Conservation (phyloP, 1,140 invertebrate genomes). For the Calephelis virginiensis region DNA sequence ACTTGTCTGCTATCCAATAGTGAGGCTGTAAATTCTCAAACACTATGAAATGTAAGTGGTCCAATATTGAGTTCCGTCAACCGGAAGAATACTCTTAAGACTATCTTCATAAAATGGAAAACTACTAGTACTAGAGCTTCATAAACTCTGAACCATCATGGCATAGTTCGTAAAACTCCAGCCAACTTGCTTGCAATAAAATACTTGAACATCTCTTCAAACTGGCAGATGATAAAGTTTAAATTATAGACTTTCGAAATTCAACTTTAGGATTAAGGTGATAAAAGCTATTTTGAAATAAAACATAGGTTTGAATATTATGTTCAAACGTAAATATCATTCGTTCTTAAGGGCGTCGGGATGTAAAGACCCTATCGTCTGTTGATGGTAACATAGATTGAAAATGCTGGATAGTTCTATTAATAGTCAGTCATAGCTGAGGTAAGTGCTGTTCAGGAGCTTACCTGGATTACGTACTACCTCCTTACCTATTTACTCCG, state of each 20-base stretch:
- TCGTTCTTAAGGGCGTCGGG: not conserved
- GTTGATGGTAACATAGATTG: too few species aligned
- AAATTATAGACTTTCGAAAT: not conserved
- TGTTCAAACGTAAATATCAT: not conserved
- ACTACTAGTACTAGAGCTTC: not conserved
- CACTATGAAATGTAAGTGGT: too few species aligned
- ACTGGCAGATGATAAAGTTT: not conserved
- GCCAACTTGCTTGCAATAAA: conserved; percentile 2
- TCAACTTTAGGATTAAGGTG: not conserved
- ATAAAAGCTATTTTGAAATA: conserved; percentile 3
- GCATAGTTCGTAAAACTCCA: not conserved
- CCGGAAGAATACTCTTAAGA: too few species aligned
- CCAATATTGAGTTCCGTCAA: too few species aligned
- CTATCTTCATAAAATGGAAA: not conserved
- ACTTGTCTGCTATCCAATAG: too few species aligned
- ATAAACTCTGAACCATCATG: not conserved
- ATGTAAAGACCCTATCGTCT: too few species aligned
- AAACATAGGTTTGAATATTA: not conserved
- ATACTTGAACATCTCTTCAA: conserved; percentile 1
- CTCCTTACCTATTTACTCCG: too few species aligned
- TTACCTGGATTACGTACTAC: too few species aligned
- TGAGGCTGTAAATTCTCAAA: too few species aligned
- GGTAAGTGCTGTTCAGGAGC: too few species aligned
- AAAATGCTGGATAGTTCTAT: too few species aligned
- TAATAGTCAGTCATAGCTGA: too few species aligned